Percentiles rank a stretch among this genome's conserved stretches.
These are phyloP conservation scores for Ditylenchus dipsaci DNA, from an alignment of 1,140 invertebrate species.

Conservation along the genomic window DNA sequence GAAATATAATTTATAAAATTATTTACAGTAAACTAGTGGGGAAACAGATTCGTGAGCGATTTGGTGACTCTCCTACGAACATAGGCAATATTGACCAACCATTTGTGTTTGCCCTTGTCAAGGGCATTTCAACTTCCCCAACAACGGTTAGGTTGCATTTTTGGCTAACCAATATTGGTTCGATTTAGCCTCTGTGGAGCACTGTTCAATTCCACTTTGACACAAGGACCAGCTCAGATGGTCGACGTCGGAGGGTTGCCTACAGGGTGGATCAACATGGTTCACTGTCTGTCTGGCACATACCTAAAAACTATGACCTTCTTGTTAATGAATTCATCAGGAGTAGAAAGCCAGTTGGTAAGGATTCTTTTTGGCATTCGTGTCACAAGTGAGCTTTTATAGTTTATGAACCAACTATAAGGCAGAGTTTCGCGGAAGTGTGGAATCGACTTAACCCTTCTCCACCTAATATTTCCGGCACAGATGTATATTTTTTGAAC, in stretches of 20 bases:
- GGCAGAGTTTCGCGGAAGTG: constrained; percentile 39
- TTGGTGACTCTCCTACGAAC: constrained; percentile 43
- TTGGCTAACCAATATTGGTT: not conserved
- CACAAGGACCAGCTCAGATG: constrained; percentile 10
- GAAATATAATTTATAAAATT: not conserved
- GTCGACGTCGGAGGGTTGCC: constrained; percentile 67
- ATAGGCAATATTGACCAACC: constrained; percentile 43
- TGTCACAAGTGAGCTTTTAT: constrained; percentile 12
- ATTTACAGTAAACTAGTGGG: constrained; percentile 43
- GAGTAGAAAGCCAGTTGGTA: constrained; percentile 43
- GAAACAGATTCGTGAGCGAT: constrained; percentile 39
- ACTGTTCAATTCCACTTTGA: constrained; percentile 51
- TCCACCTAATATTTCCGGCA: constrained; percentile 34
- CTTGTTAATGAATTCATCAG: constrained; percentile 47
- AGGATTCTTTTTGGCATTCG: not conserved
- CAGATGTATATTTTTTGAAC: constrained; percentile 22
- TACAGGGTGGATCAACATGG: constrained; percentile 49
- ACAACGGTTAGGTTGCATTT: constrained; percentile 16
- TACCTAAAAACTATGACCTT: constrained; percentile 45
- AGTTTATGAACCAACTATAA: constrained; percentile 50
- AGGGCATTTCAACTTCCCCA: constrained; percentile 26
- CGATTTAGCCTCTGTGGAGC: constrained; percentile 25
- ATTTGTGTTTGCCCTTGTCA: constrained; percentile 52
- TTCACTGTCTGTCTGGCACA: constrained; percentile 40
- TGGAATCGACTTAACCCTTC: constrained; percentile 44